phyloP scores from a whole-genome alignment of 92 coral and sea anemone genomes.

The Phenganax marumi region DNA sequence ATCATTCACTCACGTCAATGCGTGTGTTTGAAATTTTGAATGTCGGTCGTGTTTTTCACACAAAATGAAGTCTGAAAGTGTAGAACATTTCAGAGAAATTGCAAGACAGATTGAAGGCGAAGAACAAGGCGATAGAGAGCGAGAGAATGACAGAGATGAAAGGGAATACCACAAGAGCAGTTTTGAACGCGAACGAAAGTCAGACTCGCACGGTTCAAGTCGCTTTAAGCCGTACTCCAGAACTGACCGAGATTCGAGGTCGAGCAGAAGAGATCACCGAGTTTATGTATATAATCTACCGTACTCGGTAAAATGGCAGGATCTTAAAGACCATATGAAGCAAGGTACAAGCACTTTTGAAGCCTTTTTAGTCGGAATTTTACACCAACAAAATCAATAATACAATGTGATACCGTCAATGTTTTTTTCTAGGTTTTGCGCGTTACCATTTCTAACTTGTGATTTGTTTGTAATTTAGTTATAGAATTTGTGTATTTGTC shows the following conservation, averaged over 20 bases:
- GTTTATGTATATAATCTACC: slow-evolving; percentile 86
- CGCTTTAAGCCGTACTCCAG: slow-evolving; percentile 77
- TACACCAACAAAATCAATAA: no score
- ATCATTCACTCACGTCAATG: no score
- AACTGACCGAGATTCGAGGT: slow-evolving; percentile 45
- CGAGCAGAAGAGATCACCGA: slow-evolving; percentile 67
- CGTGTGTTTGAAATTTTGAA: no score
- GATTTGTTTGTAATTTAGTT: neutral
- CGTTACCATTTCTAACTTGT: neutral
- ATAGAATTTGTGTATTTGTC: neutral
- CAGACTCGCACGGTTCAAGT: slow-evolving; percentile 54
- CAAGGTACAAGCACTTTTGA: slow-evolving; percentile 56
- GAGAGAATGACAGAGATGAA: slow-evolving; percentile 70
- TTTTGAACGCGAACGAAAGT: slow-evolving; percentile 79
- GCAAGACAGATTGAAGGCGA: slow-evolving; percentile 47
- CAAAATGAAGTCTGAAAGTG: slow-evolving; percentile 34
- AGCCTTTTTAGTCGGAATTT: no score
- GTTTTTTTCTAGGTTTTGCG: neutral
- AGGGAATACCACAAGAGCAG: slow-evolving; percentile 75
- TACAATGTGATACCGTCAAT: neutral
- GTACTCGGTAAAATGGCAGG: slow-evolving; percentile 85
- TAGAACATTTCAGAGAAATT: slow-evolving; percentile 31
- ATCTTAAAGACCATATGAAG: slow-evolving; percentile 84
- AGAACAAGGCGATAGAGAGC: slow-evolving; percentile 83
- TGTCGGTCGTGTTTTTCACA: neutral